Conservation (phyloP, 2,113 vertebrate genomes). For the Nycticryphes semicollaris region DNA sequence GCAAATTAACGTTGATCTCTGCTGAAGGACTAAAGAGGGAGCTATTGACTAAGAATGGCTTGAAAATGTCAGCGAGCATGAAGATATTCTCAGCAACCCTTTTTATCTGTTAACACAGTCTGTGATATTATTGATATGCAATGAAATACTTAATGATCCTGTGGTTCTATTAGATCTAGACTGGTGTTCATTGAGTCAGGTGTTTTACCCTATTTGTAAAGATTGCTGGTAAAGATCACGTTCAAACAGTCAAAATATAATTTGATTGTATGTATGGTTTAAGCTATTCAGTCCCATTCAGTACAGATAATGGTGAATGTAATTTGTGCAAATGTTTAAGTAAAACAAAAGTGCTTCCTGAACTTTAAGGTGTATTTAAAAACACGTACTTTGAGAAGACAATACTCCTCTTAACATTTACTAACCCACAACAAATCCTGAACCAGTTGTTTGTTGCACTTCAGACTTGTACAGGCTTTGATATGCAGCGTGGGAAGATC, state of each 20-base stretch:
- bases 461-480: background rate
- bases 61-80: background rate
- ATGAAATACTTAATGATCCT: slow-evolving; percentile 14
- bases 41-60: slow-evolving; percentile 70
- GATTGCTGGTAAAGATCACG: background rate
- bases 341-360: background rate
- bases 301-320: background rate
- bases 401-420: background rate
- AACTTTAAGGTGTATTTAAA: background rate
- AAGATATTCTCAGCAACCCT: background rate
- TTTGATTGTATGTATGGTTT: background rate
- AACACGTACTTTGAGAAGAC: background rate
- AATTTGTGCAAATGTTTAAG: background rate
- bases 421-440: background rate
- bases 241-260: background rate
- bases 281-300: background rate
- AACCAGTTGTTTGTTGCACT: background rate
- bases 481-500: background rate
- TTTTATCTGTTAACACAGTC: background rate
- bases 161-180: background rate
- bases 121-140: background rate
- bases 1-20: slow-evolving; percentile 13
- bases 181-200: background rate
- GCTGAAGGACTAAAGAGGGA: slow-evolving; percentile 71
- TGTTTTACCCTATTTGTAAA: background rate